Percentiles rank a stretch among this genome's conserved stretches.
Evolutionary conservation across 2,113 vertebrate species (phyloP).

Genomic region (Toxotes jaculatrix): DNA sequence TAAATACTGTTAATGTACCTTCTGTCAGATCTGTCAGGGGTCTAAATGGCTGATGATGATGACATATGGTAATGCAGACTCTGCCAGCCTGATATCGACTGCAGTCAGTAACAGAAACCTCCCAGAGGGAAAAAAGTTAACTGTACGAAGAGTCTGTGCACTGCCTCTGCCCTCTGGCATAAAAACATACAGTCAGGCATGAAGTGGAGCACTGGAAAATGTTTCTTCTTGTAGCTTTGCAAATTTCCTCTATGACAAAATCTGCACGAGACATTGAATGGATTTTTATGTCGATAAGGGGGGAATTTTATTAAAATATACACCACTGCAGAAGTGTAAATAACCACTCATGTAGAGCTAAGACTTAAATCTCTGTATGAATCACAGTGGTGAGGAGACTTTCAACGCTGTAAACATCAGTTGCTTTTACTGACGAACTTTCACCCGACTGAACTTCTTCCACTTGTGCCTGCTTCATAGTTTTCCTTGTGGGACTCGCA

Average conservation of each 20-base stretch:
- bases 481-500: constrained; percentile 17
- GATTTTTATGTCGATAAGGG: neutral
- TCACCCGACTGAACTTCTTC: constrained; percentile 25
- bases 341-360: neutral
- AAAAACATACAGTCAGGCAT: constrained; percentile 5
- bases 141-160: neutral
- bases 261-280: neutral
- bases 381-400: neutral
- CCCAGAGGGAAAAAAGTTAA: constrained; percentile 38
- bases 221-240: constrained; percentile 4
- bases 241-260: neutral
- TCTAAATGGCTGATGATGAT: constrained; percentile 41
- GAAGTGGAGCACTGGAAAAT: constrained; percentile 4
- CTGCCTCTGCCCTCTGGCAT: constrained; percentile 24
- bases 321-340: neutral
- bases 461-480: neutral
- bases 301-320: constrained; percentile 1
- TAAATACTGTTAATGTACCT: constrained; percentile 41
- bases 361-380: neutral
- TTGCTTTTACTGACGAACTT: constrained; percentile 28
- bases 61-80: constrained; percentile 45
- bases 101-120: constrained; percentile 47
- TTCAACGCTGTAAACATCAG: constrained; percentile 1
- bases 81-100: constrained; percentile 51
- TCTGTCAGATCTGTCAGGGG: constrained; percentile 26